Conservation (phyloP, 2,888 invertebrate species). For the Dolichomitus sp. region DNA sequence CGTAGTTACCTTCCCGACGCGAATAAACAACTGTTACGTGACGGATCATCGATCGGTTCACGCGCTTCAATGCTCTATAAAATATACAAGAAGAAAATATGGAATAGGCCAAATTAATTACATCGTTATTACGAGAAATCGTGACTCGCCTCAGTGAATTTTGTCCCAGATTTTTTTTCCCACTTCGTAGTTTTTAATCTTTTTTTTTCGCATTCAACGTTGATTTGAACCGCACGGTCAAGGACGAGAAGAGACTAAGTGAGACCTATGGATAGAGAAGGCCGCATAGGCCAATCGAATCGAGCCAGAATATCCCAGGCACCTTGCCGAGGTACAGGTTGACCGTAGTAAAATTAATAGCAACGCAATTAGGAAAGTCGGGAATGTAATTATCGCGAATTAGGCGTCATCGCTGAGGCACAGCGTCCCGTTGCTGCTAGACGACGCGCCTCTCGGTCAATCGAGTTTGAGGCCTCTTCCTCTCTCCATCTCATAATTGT, state of each 20-base stretch:
- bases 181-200: not conserved
- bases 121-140: conserved; percentile 41
- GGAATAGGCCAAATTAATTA: conserved; percentile 33
- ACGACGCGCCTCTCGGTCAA: conserved; percentile 46
- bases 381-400: conserved; percentile 73
- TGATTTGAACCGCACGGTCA: conserved; percentile 5
- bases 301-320: conserved; percentile 49
- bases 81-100: conserved; percentile 17
- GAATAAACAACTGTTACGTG: conserved; percentile 58
- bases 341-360: conserved; percentile 70
- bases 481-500: conserved; percentile 54
- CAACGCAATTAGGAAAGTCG: conserved; percentile 67
- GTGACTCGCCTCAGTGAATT: not conserved
- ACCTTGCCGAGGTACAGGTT: conserved; percentile 45
- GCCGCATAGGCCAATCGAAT: conserved; percentile 32
- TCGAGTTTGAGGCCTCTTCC: conserved; percentile 58
- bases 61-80: conserved; percentile 43
- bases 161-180: not conserved
- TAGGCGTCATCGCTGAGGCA: conserved; percentile 47
- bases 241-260: not conserved
- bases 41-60: conserved; percentile 63
- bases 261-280: not conserved
- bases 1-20: conserved; percentile 58
- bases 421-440: conserved; percentile 46
- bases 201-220: not conserved